phyloP scores from a whole-genome alignment of 2,888 invertebrate species.

The Athetis lepigone region DNA sequence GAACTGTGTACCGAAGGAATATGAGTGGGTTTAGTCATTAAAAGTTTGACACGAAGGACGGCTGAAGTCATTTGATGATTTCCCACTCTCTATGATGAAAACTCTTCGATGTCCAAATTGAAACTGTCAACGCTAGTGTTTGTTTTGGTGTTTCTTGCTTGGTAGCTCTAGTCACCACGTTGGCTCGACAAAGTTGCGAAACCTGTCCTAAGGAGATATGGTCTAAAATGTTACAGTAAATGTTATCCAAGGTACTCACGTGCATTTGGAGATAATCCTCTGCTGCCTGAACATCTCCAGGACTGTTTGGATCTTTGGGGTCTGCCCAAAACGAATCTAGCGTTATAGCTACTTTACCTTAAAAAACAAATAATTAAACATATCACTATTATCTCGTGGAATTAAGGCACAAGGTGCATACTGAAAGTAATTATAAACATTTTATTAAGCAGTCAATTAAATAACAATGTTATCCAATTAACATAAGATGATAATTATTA shows the following conservation, averaged over 20 bases:
- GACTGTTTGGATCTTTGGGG: slow-evolving; percentile 83
- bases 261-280: slow-evolving; percentile 90
- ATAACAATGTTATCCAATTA: slow-evolving; percentile 34
- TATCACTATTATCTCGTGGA: slow-evolving; percentile 2
- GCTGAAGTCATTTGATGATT: no score
- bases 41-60: no score
- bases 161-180: no score
- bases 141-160: no score
- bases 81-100: no score
- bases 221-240: no score
- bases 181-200: no score
- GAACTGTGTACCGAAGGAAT: no score
- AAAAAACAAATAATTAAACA: slow-evolving; percentile 20
- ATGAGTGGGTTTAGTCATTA: no score
- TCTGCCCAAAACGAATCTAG: slow-evolving; percentile 90
- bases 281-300: slow-evolving; percentile 87
- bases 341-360: slow-evolving; percentile 91
- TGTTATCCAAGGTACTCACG: slow-evolving; percentile 76
- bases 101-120: no score
- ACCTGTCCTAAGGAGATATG: no score
- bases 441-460: slow-evolving; percentile 15
- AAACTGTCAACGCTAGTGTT: no score
- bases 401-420: slow-evolving; percentile 18
- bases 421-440: slow-evolving; percentile 17
- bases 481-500: slow-evolving; percentile 16